Evolutionary conservation across 2,797 vertebrate genomes (phyloP).

Genomic region (Staurois parvus): DNA sequence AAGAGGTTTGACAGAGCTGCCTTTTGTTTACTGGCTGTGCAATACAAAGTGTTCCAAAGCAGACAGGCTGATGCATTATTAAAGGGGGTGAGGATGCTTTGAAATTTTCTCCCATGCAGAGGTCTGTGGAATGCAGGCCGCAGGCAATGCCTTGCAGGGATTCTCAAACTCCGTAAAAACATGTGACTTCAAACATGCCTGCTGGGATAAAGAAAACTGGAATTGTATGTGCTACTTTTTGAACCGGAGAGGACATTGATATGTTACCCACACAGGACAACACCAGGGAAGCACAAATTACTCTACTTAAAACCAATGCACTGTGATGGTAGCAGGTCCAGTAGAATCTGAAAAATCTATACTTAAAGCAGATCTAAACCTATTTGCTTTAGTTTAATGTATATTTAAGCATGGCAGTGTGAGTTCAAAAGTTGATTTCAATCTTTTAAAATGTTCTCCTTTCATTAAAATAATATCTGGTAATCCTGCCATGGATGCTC

Average conservation of each 20-base stretch:
- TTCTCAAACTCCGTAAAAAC: slow-evolving; percentile 43
- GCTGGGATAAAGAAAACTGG: slow-evolving; percentile 30
- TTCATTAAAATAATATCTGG: no score
- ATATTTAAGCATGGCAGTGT: no score
- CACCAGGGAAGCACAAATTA: not conserved
- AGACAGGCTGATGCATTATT: slow-evolving; percentile 56
- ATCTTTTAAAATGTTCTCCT: no score
- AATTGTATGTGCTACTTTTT: slow-evolving; percentile 9
- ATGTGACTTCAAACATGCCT: slow-evolving; percentile 55
- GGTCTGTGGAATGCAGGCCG: slow-evolving; percentile 30
- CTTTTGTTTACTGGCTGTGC: slow-evolving; percentile 55
- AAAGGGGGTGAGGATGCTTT: slow-evolving; percentile 43
- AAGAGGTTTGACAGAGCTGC: slow-evolving; percentile 7
- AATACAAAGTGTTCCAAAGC: slow-evolving; percentile 24
- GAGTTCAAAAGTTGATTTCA: no score
- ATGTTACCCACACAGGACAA: not conserved
- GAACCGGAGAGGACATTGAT: slow-evolving; percentile 12
- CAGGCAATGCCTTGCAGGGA: slow-evolving; percentile 51
- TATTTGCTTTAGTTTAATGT: no score
- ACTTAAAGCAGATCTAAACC: no score
- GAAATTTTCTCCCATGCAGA: slow-evolving; percentile 43
- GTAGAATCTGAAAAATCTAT: no score
- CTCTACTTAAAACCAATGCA: not conserved
- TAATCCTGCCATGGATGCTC: no score
- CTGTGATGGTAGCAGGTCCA: not conserved